These are phyloP conservation scores for Vombatus ursinus DNA, from an alignment of 2,113 vertebrate species.

Conservation along the genomic window DNA sequence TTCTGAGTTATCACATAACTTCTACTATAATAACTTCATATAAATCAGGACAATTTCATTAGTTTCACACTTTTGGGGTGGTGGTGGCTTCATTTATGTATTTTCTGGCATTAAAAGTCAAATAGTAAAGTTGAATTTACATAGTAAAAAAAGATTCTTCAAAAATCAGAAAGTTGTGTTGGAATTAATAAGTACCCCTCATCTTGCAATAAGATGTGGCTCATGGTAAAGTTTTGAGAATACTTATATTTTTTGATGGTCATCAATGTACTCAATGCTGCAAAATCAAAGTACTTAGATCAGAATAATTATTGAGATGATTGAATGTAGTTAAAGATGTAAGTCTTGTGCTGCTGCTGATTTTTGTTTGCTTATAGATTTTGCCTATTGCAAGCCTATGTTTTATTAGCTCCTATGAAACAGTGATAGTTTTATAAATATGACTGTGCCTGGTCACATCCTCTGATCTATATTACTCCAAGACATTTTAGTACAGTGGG, in stretches of 20 bases:
- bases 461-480: not conserved
- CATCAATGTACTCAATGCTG: not conserved
- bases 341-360: not conserved
- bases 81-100: not conserved
- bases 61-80: not conserved
- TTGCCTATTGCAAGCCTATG: not conserved
- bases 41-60: not conserved
- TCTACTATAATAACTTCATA: not conserved
- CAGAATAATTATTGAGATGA: not conserved
- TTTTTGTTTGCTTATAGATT: not conserved
- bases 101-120: slow-evolving; percentile 43
- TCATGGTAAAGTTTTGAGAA: not conserved
- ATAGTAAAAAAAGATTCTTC: not conserved
- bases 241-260: not conserved
- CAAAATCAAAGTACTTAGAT: slow-evolving; percentile 23
- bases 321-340: not conserved
- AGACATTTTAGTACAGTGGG: not conserved
- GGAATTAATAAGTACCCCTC: slow-evolving; percentile 37
- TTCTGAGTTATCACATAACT: not conserved
- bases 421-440: slow-evolving; percentile 28
- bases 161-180: slow-evolving; percentile 1
- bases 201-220: not conserved
- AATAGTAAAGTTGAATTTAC: slow-evolving; percentile 30
- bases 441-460: not conserved
- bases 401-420: slow-evolving; percentile 28